phyloP scores from a whole-genome alignment of 2,797 vertebrate species.

The Sebastes flavidus region DNA sequence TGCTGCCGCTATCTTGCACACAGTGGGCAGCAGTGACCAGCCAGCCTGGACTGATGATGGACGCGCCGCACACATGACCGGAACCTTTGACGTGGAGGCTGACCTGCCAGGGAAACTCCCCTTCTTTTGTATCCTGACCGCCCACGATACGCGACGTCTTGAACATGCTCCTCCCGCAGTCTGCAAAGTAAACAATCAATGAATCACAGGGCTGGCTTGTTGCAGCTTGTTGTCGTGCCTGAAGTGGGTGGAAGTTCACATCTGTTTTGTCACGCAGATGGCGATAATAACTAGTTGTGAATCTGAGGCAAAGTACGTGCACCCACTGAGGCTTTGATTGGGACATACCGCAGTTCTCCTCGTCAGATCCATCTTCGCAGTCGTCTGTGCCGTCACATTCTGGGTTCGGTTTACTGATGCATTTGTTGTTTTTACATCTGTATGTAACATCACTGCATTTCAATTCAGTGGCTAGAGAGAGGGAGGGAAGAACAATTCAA shows the following conservation, averaged over 20 bases:
- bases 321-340: too few relatives aligned
- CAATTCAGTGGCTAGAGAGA: neutral
- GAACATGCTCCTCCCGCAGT: conserved; percentile 84
- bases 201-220: neutral
- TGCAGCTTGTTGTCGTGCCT: neutral
- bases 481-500: neutral
- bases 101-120: conserved; percentile 97
- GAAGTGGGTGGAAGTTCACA: neutral
- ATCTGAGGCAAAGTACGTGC: neutral
- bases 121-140: conserved; percentile 83
- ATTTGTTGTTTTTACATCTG: conserved; percentile 82
- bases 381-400: conserved; percentile 88
- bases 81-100: conserved; percentile 85
- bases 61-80: conserved; percentile 91
- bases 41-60: conserved; percentile 86
- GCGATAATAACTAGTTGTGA: neutral
- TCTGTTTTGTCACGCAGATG: neutral
- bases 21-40: conserved; percentile 95
- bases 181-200: conserved; percentile 66
- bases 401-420: conserved; percentile 89
- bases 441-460: conserved; percentile 83
- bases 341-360: conserved; percentile 85
- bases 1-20: conserved; percentile 77
- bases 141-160: conserved; percentile 89
- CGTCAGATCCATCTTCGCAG: conserved; percentile 90